phyloP scores from a whole-genome alignment of 2,113 vertebrate species.

The Prolemur simus region DNA sequence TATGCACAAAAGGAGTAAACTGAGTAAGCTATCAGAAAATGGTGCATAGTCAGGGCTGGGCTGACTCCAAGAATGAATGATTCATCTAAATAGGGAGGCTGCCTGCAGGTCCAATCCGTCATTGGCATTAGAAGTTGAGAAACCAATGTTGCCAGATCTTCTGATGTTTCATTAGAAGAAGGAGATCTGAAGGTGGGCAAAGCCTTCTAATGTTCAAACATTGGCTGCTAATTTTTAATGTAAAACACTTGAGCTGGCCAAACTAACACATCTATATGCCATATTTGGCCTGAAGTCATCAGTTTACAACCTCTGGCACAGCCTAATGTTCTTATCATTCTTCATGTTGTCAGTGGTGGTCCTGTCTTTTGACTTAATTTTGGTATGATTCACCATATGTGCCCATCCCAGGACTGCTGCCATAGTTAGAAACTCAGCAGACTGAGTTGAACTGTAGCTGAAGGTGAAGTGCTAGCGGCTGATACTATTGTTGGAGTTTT shows the following conservation, averaged over 20 bases:
- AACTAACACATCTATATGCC: background rate
- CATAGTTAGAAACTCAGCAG: background rate
- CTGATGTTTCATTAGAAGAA: background rate
- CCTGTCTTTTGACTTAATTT: background rate
- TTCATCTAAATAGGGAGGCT: background rate
- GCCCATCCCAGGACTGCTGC: background rate
- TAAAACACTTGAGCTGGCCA: background rate
- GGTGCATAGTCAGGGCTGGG: accelerated
- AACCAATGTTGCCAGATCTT: background rate
- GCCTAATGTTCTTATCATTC: background rate
- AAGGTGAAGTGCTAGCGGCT: background rate
- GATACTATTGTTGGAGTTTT: background rate
- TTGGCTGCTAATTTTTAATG: background rate
- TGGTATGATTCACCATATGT: accelerated
- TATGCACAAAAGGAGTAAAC: background rate
- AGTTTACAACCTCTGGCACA: background rate
- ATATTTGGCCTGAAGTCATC: background rate
- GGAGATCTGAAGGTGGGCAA: background rate
- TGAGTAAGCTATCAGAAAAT: background rate
- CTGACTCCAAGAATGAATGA: background rate
- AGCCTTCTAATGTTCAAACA: background rate
- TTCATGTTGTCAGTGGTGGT: accelerated
- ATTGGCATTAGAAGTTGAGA: background rate
- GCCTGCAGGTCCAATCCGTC: too few species aligned
- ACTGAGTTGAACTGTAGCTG: background rate